Conservation (phyloP, 2,113 vertebrate species). For the Athene cunicularia region DNA sequence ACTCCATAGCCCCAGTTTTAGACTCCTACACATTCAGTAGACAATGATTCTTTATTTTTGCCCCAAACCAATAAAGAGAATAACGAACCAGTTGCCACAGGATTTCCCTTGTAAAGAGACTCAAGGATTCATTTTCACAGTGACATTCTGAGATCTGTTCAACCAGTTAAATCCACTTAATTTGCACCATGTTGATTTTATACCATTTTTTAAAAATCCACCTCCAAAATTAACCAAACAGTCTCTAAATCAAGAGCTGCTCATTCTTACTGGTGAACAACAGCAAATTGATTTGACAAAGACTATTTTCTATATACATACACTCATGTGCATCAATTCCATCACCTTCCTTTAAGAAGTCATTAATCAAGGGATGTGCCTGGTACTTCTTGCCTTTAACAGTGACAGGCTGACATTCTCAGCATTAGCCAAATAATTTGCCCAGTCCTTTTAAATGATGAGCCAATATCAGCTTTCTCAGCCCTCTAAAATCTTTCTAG, state of each 20-base stretch:
- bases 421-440: not conserved
- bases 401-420: not conserved
- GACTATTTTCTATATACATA: not conserved
- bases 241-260: not conserved
- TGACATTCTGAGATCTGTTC: not conserved
- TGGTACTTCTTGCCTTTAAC: not conserved
- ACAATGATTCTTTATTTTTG: not conserved
- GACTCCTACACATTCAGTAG: not conserved
- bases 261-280: not conserved
- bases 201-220: not conserved
- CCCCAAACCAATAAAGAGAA: not conserved
- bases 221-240: not conserved
- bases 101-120: not conserved
- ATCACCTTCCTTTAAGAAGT: not conserved
- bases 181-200: not conserved
- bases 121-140: not conserved
- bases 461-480: not conserved
- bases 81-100: not conserved
- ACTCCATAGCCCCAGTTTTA: not conserved
- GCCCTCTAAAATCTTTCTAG: not conserved
- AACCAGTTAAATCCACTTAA: not conserved
- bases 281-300: not conserved
- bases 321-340: not conserved
- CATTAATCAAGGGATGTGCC: not conserved
- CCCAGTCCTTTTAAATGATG: not conserved